Evolutionary conservation across 1,140 invertebrate species (phyloP).

Genomic region (Anadara kagoshimensis): DNA sequence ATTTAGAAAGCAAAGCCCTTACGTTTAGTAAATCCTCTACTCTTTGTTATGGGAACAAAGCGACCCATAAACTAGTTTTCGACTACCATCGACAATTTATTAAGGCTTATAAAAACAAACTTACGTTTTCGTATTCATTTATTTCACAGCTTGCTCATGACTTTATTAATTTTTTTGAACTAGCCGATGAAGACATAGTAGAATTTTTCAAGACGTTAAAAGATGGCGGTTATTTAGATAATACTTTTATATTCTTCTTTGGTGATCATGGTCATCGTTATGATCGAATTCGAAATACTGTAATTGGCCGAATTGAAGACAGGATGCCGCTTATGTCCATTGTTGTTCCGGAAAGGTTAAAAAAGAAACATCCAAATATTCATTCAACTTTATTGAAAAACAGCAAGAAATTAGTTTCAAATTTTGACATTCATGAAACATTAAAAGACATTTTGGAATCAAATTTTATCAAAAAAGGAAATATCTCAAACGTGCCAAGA

Average conservation of each 20-base stretch:
- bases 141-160: conserved; percentile 22
- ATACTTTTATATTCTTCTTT: conserved; percentile 16
- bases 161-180: conserved; percentile 20
- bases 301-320: conserved; percentile 10
- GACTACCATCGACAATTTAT: conserved; percentile 16
- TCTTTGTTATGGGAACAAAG: conserved; percentile 16
- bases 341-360: conserved; percentile 84
- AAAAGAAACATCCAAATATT: conserved; percentile 78
- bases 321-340: conserved; percentile 15
- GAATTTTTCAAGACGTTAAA: conserved; percentile 2
- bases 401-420: conserved; percentile 69
- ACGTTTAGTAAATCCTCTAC: conserved; percentile 23
- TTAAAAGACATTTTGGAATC: conserved; percentile 68
- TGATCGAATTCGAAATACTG: conserved; percentile 15
- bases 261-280: conserved; percentile 24
- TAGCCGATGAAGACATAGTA: conserved; percentile 10
- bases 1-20: conserved; percentile 43
- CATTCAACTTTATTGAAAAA: conserved; percentile 83
- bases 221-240: conserved; percentile 1
- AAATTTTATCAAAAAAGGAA: conserved; percentile 34
- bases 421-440: conserved; percentile 74
- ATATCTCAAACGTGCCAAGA: background rate
- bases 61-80: conserved; percentile 12
- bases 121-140: conserved; percentile 14
- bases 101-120: background rate